phyloP scores from a whole-genome alignment of 2,888 invertebrate species.

The Trichogramma dendrolimi region DNA sequence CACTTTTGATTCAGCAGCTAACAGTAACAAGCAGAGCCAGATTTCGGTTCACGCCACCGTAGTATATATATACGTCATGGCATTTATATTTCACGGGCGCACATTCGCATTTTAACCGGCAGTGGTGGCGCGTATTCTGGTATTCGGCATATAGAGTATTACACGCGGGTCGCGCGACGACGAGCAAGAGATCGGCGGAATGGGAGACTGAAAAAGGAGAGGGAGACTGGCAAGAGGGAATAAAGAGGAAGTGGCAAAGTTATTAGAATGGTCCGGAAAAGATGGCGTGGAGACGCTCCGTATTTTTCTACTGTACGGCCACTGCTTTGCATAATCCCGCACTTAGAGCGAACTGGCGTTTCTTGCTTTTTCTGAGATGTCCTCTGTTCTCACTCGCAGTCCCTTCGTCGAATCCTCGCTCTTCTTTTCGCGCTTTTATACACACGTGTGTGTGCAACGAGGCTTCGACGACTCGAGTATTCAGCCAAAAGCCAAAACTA shows the following conservation, averaged over 20 bases:
- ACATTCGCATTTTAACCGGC: background rate
- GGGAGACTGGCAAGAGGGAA: conserved; percentile 27
- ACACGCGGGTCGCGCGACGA: conserved; percentile 3
- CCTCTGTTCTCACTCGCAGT: conserved; percentile 30
- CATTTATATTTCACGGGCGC: background rate
- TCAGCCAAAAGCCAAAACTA: conserved; percentile 37
- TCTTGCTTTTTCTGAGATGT: conserved; percentile 39
- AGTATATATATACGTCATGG: too few relatives aligned
- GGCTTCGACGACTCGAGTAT: too few relatives aligned
- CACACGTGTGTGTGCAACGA: too few relatives aligned
- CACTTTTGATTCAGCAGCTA: too few relatives aligned
- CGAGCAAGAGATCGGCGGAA: conserved; percentile 18
- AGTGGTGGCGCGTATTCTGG: too few relatives aligned
- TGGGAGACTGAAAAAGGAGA: conserved; percentile 20
- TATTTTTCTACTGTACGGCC: conserved; percentile 54
- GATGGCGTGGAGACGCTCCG: conserved; percentile 54
- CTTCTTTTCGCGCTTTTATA: too few relatives aligned
- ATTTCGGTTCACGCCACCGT: too few relatives aligned
- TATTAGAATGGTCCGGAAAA: conserved; percentile 55
- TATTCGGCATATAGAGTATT: background rate
- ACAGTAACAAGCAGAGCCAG: too few relatives aligned
- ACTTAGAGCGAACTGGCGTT: conserved; percentile 48
- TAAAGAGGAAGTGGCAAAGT: conserved; percentile 45
- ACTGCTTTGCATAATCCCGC: conserved; percentile 54
- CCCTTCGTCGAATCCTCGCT: too few relatives aligned